Conservation (phyloP, 2,888 invertebrate genomes). For the Cataglyphis rosenhaueri region DNA sequence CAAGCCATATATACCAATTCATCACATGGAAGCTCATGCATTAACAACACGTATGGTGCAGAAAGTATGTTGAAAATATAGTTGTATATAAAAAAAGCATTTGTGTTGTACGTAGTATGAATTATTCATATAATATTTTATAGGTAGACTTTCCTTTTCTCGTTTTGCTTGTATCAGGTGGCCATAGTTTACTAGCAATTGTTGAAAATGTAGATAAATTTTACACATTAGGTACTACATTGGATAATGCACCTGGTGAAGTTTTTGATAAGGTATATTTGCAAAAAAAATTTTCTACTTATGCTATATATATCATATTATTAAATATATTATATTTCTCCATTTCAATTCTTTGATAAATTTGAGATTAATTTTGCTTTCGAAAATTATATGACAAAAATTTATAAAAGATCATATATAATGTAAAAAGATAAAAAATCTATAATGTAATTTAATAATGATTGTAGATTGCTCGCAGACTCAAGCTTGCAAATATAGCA, state of each 20-base stretch:
- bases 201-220: conserved; percentile 92
- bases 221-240: conserved; percentile 91
- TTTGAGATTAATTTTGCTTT: not conserved
- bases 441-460: conserved; percentile 6
- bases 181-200: conserved; percentile 94
- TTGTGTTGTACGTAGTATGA: not conserved
- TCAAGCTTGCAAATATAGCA: conserved; percentile 93
- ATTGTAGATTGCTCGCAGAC: conserved; percentile 90
- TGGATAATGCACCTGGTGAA: conserved; percentile 97
- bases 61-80: conserved; percentile 83
- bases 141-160: conserved; percentile 94
- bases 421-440: not conserved
- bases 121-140: conserved; percentile 57
- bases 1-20: conserved; percentile 97
- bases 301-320: conserved; percentile 7
- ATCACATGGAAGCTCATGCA: conserved; percentile 99
- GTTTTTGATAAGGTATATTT: conserved; percentile 93
- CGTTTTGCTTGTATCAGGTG: conserved; percentile 96
- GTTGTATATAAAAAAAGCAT: not conserved
- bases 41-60: conserved; percentile 93
- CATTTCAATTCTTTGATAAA: not conserved
- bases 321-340: no score
- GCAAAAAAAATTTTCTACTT: conserved; percentile 1
- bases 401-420: not conserved
- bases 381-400: not conserved